Evolutionary conservation across 1,140 invertebrate genomes (phyloP).

Genomic region (Gryllus bimaculatus): DNA sequence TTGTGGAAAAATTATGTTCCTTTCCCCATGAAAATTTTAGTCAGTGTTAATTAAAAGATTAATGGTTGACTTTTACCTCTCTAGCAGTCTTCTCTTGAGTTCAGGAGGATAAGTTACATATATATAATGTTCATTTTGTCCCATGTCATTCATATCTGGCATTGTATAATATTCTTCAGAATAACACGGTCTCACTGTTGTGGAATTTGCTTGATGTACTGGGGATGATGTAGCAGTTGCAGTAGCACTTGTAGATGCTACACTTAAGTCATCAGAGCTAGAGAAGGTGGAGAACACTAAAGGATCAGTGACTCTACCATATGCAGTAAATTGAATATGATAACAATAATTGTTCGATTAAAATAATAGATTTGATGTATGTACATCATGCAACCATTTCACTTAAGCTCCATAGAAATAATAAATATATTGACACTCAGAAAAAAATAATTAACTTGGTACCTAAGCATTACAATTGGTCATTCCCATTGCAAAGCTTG

Average conservation of each 20-base stretch:
- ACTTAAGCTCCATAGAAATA: no score
- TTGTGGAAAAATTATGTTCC: background rate
- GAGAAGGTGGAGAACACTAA: background rate
- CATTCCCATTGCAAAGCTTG: no score
- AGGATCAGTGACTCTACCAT: background rate
- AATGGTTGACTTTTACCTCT: constrained; percentile 50
- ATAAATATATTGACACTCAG: no score
- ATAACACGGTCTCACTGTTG: constrained; percentile 29
- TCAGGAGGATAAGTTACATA: constrained; percentile 78
- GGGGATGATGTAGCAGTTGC: constrained; percentile 38
- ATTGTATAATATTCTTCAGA: constrained; percentile 38
- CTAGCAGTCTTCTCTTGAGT: constrained; percentile 64
- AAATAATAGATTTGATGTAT: no score
- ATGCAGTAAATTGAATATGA: no score
- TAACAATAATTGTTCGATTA: no score
- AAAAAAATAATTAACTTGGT: no score
- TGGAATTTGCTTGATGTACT: constrained; percentile 36
- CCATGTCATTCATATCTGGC: constrained; percentile 25
- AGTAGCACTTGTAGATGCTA: constrained; percentile 49
- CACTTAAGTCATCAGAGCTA: constrained; percentile 52
- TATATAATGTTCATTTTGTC: constrained; percentile 55
- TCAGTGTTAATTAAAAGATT: background rate
- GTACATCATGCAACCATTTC: no score
- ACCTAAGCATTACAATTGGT: no score
- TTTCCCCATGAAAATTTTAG: background rate